Base-by-base conservation (phyloP, 1,140 invertebrate species). In the Ooceraea biroi region DNA sequence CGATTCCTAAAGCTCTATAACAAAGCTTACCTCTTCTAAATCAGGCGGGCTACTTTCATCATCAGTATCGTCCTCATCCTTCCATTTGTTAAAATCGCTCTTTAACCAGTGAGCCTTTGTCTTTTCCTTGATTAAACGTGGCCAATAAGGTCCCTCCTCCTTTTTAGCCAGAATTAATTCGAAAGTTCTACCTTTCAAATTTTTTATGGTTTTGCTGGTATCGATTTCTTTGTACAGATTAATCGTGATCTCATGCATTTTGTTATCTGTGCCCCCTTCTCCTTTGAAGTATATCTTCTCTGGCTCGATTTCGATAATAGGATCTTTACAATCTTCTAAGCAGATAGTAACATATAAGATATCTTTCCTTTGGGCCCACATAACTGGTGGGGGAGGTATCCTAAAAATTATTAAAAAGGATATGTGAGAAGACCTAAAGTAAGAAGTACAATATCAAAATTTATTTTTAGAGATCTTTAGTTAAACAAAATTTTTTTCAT, bases 81-180 rank as follows among this genome's bases (percentile, higher is more conserved):
- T 97, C 98, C 98, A 99, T 94, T 98, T 98, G 89, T 98, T 97
- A 92, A 99, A 99, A 93, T 99, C 99, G 86, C 98, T 97, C 95
- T 99, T 99, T 72, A 99, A 95, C 98, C 98, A 99, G 93, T 99
- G 98, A 88, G 97, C 96, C 94, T 99, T 99, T 92, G 96, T 96
- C 88, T 97, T 97, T 87, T 98, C 97, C 94, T 98, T 97, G 36
- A 98, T 97, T 66, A 99, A 95, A 71, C 96, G 94, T 74, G 98
- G 97, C 98, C 98, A 99, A 92, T 96, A 99, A 12, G 97, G 96
- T 83, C 96, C 97, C 71, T 96, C 96, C 90, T 96, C 95, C 92
- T 98, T 97, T 90, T 96, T 95, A 46, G 80, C 86, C 30, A 95
- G 89, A 82, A 96, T 91, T 91, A 97, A 95, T 89, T 96, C 95